Base-by-base conservation (phyloP, 2,888 invertebrate species). In the Schrankia costaestrigalis region DNA sequence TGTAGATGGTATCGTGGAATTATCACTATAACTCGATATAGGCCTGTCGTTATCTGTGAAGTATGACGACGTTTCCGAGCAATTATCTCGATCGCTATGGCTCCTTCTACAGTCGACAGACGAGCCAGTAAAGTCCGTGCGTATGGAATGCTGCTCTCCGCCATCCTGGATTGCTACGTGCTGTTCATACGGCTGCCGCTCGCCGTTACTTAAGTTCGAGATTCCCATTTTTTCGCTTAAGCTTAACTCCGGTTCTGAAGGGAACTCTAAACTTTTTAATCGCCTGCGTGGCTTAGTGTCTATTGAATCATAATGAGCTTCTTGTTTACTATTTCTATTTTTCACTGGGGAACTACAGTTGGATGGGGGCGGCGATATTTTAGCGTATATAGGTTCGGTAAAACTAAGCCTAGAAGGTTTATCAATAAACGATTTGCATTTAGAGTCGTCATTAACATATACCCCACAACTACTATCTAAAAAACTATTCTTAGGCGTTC, bases 1-100 rank as follows among this genome's bases (percentile, higher is more conserved):
- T 12, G 85, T 86, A 14, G 87, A 87, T 12, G 87, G 87, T 71
- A 86, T 78, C 25, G 87, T 87, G 26, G 87, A 87, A 68, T 86
- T 87, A 51, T 87, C 87, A 58, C 86, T 86, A 45, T 87, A 87
- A 54, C 86, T 86, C 9, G 87, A 87, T 71, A 87, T 86, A 50
- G 87, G 87, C 45, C 87, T 71, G 52, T 87, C 87, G 59, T 84
- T 87, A 64, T 87, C 87, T 34, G 87, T 87, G 46, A 86, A 66
- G 57, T 86, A 86, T 51, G 86, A 86, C 35, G 87, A 87, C 25
- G 87, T 79, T 71, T 87, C 87, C 35, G 87, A 87, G 65, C 86
- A 86, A 76, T 87, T 86, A 80, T 87, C 87, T 59, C 85, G 77
- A 70, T 86, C 86, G 59, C 78, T 81, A 50, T 82, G 80, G 52